Conservation (phyloP, 2,888 invertebrate genomes). For the Busseola fusca region DNA sequence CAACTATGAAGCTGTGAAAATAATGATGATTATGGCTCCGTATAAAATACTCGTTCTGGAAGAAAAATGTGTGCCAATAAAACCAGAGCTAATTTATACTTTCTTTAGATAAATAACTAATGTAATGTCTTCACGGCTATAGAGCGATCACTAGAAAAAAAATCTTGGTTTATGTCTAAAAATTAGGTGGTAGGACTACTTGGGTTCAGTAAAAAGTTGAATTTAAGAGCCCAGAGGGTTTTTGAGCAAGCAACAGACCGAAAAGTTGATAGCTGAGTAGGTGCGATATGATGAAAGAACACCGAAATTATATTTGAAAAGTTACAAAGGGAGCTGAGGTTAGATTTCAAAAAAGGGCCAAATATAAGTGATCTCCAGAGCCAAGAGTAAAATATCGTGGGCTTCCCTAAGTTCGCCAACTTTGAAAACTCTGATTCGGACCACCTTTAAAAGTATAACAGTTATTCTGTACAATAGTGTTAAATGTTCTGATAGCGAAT, state of each 20-base stretch:
- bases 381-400: no score
- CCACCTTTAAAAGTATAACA: no score
- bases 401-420: no score
- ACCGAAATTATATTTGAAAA: background rate
- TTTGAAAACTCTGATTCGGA: no score
- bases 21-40: conserved; percentile 15
- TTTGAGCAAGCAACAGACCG: background rate
- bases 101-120: background rate
- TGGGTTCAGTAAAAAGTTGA: background rate
- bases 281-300: background rate
- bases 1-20: conserved; percentile 6
- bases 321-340: no score
- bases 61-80: conserved; percentile 6
- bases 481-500: no score
- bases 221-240: background rate
- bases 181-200: background rate
- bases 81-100: background rate
- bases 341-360: background rate
- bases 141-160: background rate
- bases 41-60: conserved; percentile 9
- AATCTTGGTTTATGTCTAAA: background rate
- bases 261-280: background rate
- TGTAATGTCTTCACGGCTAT: background rate
- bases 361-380: background rate
- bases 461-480: no score